Evolutionary conservation across 2,113 vertebrate genomes (phyloP).

Genomic region (Neopipo cinnamomea): DNA sequence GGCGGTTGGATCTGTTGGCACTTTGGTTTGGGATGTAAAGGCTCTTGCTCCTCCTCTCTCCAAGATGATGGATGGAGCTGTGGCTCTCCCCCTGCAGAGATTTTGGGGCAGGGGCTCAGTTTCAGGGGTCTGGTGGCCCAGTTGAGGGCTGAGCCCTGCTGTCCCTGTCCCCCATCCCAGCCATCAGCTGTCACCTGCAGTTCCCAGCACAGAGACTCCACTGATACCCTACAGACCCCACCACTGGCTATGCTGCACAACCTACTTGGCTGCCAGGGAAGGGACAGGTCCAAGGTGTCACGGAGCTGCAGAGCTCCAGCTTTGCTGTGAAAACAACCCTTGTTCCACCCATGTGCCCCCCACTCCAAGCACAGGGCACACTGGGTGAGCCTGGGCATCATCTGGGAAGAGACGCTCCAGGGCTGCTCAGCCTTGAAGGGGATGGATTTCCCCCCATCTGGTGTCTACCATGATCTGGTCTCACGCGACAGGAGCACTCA

Average conservation of each 20-base stretch:
- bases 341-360: accelerated
- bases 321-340: not conserved
- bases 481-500: accelerated
- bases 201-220: not conserved
- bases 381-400: accelerated
- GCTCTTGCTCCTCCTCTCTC: accelerated
- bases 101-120: not conserved
- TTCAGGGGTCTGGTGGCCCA: accelerated
- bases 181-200: not conserved
- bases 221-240: accelerated
- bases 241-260: accelerated
- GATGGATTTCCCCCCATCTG: no score
- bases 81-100: not conserved
- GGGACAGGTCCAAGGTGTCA: accelerated
- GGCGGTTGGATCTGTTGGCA: not conserved
- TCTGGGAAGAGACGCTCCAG: not conserved
- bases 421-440: not conserved
- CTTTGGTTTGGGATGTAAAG: not conserved
- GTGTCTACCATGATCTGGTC: accelerated
- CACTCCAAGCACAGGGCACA: accelerated
- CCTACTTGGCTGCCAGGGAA: not conserved
- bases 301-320: accelerated
- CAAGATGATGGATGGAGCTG: accelerated
- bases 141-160: not conserved
- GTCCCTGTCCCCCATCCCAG: not conserved